Conservation (phyloP, 2,888 invertebrate species). For the Harpagoxenus sublaevis region DNA sequence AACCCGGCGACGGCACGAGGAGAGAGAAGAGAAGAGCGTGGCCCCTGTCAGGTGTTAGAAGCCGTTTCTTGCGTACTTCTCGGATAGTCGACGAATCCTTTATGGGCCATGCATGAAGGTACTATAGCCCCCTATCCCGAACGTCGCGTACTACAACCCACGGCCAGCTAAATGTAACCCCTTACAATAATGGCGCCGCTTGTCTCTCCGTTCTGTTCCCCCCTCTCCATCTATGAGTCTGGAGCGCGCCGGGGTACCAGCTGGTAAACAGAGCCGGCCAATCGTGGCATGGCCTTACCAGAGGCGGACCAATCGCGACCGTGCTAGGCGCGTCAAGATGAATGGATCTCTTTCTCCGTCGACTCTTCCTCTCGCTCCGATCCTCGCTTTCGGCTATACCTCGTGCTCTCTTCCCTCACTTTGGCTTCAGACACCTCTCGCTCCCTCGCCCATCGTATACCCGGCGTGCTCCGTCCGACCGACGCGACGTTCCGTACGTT, state of each 20-base stretch:
- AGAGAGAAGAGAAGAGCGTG: conserved; percentile 80
- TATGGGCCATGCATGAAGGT: conserved; percentile 94
- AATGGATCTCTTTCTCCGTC: conserved; percentile 82
- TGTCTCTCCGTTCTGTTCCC: conserved; percentile 87
- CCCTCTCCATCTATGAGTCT: conserved; percentile 69
- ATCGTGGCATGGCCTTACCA: conserved; percentile 82
- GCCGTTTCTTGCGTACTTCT: conserved; percentile 88
- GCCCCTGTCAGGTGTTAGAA: conserved; percentile 86
- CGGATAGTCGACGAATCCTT: conserved; percentile 93
- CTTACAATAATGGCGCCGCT: conserved; percentile 87
- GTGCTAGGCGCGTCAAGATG: conserved; percentile 86
- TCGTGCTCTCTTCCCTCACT: conserved; percentile 69
- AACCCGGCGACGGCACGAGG: conserved; percentile 71
- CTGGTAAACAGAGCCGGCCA: conserved; percentile 86
- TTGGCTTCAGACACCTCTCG: conserved; percentile 62
- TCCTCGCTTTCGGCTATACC: conserved; percentile 69
- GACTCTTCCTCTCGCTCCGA: conserved; percentile 84
- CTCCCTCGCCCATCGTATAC: conserved; percentile 59
- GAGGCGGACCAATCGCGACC: conserved; percentile 82
- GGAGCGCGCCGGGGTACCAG: conserved; percentile 85
- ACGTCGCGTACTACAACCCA: conserved; percentile 88
- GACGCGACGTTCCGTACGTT: conserved; percentile 53
- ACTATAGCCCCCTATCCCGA: conserved; percentile 94
- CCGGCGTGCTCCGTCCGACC: conserved; percentile 51
- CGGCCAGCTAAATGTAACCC: conserved; percentile 87